These are phyloP conservation scores for Lochmaea capreae DNA, from an alignment of 2,888 invertebrate genomes.

Conservation along the genomic window DNA sequence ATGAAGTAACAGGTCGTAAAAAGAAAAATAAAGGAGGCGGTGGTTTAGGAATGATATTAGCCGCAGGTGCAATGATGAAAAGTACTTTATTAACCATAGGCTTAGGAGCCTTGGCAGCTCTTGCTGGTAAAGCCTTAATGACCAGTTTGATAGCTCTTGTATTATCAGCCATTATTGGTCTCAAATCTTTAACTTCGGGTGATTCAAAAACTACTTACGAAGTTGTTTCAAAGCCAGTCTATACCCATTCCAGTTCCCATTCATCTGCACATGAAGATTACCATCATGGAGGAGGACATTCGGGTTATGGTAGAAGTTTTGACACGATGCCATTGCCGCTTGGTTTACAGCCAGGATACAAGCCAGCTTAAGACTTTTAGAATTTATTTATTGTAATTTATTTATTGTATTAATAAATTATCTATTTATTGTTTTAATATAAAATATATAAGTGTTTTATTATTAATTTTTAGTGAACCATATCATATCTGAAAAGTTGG, in stretches of 20 bases:
- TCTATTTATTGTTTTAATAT: constrained; percentile 41
- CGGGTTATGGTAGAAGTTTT: constrained; percentile 70
- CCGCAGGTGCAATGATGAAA: constrained; percentile 71
- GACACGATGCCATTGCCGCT: constrained; percentile 62
- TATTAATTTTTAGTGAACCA: no score
- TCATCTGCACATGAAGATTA: constrained; percentile 74
- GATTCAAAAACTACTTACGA: constrained; percentile 86
- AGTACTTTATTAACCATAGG: constrained; percentile 80
- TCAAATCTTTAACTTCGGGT: constrained; percentile 76
- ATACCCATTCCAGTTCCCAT: constrained; percentile 77
- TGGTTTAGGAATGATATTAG: constrained; percentile 63
- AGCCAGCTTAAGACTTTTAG: constrained; percentile 70
- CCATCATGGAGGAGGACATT: constrained; percentile 67
- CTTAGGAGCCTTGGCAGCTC: constrained; percentile 76
- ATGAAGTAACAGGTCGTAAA: constrained; percentile 64
- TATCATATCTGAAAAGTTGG: no score
- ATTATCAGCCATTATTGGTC: constrained; percentile 80
- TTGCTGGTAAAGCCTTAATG: constrained; percentile 87
- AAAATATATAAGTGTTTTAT: constrained; percentile 3
- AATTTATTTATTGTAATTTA: constrained; percentile 33
- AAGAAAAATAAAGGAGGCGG: constrained; percentile 69
- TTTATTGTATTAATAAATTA: constrained; percentile 41
- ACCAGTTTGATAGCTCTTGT: constrained; percentile 84
- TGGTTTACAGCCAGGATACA: constrained; percentile 68
- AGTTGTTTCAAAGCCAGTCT: constrained; percentile 85